These are phyloP conservation scores for Blomia tropicalis DNA, from an alignment of 2,888 invertebrate species.

Conservation along the genomic window DNA sequence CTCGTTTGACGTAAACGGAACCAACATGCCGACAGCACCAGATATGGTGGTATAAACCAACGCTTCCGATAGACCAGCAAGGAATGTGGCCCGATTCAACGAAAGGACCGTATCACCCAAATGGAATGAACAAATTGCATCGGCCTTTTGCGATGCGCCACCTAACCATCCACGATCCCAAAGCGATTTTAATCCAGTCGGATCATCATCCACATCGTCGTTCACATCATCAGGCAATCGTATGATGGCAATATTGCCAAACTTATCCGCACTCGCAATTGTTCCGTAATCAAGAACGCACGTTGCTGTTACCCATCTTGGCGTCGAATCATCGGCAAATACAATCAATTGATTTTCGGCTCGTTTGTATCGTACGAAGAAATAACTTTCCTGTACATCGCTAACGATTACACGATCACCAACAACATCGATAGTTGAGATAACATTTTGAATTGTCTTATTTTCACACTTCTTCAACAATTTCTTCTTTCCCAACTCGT, in stretches of 20 bases:
- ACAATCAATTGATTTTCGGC: slow-evolving; percentile 93
- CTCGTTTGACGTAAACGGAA: slow-evolving; percentile 79
- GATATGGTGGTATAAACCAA: slow-evolving; percentile 88
- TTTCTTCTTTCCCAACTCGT: slow-evolving; percentile 92
- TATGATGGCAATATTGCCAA: slow-evolving; percentile 84
- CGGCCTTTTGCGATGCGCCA: slow-evolving; percentile 87
- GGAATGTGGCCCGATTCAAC: slow-evolving; percentile 83
- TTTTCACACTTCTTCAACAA: slow-evolving; percentile 94
- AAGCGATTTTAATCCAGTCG: slow-evolving; percentile 89
- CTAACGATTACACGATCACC: slow-evolving; percentile 85
- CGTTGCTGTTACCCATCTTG: slow-evolving; percentile 83
- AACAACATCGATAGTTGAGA: slow-evolving; percentile 79
- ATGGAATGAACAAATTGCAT: slow-evolving; percentile 79
- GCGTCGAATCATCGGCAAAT: slow-evolving; percentile 95
- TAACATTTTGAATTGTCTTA: slow-evolving; percentile 86
- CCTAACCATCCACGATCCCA: slow-evolving; percentile 79
- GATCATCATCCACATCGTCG: slow-evolving; percentile 98
- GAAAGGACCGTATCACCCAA: slow-evolving; percentile 89
- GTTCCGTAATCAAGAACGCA: slow-evolving; percentile 89
- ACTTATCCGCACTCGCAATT: slow-evolving; percentile 89
- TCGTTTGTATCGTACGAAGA: slow-evolving; percentile 75
- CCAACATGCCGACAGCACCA: slow-evolving; percentile 75
- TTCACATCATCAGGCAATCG: slow-evolving; percentile 73
- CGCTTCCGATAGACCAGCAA: slow-evolving; percentile 93
- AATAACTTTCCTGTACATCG: slow-evolving; percentile 91